A percentile compares a stretch with the other conserved stretches of the same genome.
These are phyloP conservation scores for Todus mexicanus DNA, from an alignment of 2,797 vertebrate species.

Conservation along the genomic window DNA sequence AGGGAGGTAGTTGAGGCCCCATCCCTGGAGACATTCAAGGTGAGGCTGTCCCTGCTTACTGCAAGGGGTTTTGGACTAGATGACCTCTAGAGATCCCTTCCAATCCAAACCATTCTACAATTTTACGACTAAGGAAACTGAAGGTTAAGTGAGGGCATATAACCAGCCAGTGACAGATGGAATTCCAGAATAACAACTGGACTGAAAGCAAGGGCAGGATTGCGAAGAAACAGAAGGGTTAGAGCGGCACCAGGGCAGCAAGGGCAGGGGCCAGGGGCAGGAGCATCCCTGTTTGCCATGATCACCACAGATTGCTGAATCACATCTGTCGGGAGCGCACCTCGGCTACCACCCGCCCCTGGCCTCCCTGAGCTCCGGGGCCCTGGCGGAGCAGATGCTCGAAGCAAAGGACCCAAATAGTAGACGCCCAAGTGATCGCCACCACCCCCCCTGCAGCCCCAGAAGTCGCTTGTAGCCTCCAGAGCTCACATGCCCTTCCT, in stretches of 20 bases:
- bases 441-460: neutral
- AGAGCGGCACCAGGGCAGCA: fast-evolving
- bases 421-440: too few species aligned
- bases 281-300: neutral
- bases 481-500: neutral
- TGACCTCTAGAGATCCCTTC: too few species aligned
- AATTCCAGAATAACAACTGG: neutral
- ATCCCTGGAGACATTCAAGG: too few species aligned
- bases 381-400: neutral
- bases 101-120: too few species aligned
- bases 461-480: too few species aligned
- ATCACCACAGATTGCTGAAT: neutral
- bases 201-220: neutral
- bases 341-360: neutral
- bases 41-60: too few species aligned
- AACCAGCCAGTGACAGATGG: neutral
- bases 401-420: too few species aligned
- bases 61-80: too few species aligned
- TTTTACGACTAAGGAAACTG: neutral
- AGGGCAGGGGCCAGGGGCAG: too few species aligned
- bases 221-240: neutral
- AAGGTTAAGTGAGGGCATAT: neutral
- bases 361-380: too few species aligned
- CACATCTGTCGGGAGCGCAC: neutral
- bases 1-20: too few species aligned